Conservation (phyloP, 1,140 invertebrate genomes). For the Homalodisca vitripennis region DNA sequence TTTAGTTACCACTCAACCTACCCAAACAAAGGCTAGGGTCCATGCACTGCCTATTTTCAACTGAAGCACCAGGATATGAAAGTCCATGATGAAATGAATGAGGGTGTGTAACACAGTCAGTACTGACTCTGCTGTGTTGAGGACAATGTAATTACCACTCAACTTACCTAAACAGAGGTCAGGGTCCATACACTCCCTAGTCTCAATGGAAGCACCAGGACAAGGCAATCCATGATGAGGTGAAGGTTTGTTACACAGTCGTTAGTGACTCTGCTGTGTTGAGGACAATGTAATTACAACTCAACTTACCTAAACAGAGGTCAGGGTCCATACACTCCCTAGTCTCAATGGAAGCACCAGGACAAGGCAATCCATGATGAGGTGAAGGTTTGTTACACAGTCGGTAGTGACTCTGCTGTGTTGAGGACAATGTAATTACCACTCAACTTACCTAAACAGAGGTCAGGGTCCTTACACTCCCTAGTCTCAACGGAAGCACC, state of each 20-base stretch:
- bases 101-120: not conserved
- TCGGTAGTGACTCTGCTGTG: not conserved
- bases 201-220: not conserved
- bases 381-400: not conserved
- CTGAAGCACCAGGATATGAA: not conserved
- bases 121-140: not conserved
- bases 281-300: too few relatives aligned
- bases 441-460: not conserved
- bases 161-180: not conserved
- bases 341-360: not conserved
- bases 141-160: too few relatives aligned
- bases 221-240: not conserved
- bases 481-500: not conserved
- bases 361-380: not conserved
- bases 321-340: not conserved
- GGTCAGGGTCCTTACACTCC: not conserved
- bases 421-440: not conserved
- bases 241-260: not conserved
- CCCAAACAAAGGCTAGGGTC: not conserved
- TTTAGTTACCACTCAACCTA: too few relatives aligned
- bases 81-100: not conserved
- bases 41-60: not conserved
- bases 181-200: conserved; percentile 6
- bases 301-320: not conserved
- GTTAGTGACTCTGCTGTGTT: not conserved